Evolutionary conservation across 1,140 invertebrate genomes (phyloP).

Genomic region (Spodoptera frugiperda): DNA sequence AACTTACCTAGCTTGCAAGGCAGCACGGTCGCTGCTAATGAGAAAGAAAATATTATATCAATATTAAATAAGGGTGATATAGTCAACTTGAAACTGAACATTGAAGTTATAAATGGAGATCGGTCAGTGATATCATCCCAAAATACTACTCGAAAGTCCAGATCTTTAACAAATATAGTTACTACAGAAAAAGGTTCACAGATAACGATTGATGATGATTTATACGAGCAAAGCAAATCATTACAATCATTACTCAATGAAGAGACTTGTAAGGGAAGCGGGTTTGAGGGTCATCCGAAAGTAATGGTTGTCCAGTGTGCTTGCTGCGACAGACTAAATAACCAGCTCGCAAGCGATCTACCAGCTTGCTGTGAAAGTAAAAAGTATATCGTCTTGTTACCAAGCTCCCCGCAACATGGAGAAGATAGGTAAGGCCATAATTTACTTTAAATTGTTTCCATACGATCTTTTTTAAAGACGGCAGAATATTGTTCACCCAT

Average conservation of each 20-base stretch:
- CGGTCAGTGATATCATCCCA: not conserved
- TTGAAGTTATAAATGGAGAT: conserved; percentile 60
- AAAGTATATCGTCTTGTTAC: conserved; percentile 35
- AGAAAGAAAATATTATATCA: conserved; percentile 37
- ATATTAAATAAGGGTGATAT: conserved; percentile 54
- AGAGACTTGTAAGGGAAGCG: not conserved
- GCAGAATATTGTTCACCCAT: too few relatives aligned
- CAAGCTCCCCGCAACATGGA: not conserved
- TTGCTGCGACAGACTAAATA: conserved; percentile 38
- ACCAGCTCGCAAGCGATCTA: not conserved
- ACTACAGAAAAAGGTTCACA: conserved; percentile 59
- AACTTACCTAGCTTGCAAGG: not conserved
- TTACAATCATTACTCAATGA: conserved; percentile 46
- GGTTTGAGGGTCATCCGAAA: conserved; percentile 24
- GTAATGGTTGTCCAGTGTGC: conserved; percentile 46
- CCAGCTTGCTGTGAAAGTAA: not conserved
- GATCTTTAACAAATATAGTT: conserved; percentile 44
- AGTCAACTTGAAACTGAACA: conserved; percentile 63
- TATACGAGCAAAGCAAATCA: conserved; percentile 46
- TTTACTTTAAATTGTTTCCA: not conserved
- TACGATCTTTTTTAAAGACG: too few relatives aligned
- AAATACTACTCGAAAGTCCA: not conserved
- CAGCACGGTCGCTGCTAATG: conserved; percentile 12
- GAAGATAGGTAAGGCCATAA: not conserved
- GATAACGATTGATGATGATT: conserved; percentile 55